Conservation (phyloP, 2,797 vertebrate genomes). For the Falco biarmicus region DNA sequence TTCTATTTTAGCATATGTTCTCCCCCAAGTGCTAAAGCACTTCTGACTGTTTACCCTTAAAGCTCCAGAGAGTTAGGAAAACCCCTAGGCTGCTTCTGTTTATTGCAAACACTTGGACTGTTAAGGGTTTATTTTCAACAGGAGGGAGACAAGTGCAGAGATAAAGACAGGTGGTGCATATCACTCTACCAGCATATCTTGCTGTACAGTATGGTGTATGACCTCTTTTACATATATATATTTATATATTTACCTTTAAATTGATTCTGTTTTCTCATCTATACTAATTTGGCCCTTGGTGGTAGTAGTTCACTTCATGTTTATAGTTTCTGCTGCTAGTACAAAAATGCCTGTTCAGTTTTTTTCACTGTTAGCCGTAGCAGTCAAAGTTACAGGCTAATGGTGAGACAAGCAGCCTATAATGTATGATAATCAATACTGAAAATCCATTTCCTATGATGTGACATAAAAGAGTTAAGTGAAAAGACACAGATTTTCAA, state of each 20-base stretch:
- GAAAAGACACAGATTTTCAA: slow-evolving; percentile 50
- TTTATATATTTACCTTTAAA: slow-evolving; percentile 49
- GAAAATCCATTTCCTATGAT: slow-evolving; percentile 38
- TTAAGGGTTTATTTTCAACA: slow-evolving; percentile 46
- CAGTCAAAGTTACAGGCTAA: slow-evolving; percentile 67
- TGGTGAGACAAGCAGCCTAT: slow-evolving; percentile 43
- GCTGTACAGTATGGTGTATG: neutral
- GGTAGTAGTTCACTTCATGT: neutral
- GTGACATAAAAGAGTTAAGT: slow-evolving; percentile 53
- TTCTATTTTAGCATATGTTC: slow-evolving; percentile 41
- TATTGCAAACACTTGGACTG: slow-evolving; percentile 34
- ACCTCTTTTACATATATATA: neutral
- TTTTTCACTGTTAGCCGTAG: slow-evolving; percentile 47
- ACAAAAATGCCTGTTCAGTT: slow-evolving; percentile 53
- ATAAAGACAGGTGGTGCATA: slow-evolving; percentile 36
- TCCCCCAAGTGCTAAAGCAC: slow-evolving; percentile 36
- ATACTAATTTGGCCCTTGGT: slow-evolving; percentile 44
- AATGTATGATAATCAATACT: slow-evolving; percentile 73
- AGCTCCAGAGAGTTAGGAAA: slow-evolving; percentile 42
- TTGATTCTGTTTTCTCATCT: slow-evolving; percentile 22
- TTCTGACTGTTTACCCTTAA: slow-evolving; percentile 62
- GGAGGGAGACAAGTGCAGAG: neutral
- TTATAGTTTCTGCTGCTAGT: slow-evolving; percentile 47
- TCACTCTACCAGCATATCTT: neutral
- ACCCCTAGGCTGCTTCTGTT: slow-evolving; percentile 43